These are phyloP conservation scores for Dinocampus coccinellae DNA, from an alignment of 2,888 invertebrate species.

Conservation along the genomic window DNA sequence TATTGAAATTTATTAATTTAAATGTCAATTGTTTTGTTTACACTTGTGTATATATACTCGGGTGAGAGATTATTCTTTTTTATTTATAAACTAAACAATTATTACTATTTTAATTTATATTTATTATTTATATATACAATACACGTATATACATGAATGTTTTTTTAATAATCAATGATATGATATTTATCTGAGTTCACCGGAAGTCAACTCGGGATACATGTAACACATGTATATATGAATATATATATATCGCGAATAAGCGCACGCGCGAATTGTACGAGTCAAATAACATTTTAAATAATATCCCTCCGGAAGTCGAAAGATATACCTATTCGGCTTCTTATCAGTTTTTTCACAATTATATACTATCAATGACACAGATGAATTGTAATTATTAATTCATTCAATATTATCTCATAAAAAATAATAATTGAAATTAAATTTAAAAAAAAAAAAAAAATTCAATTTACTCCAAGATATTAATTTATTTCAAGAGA, in stretches of 20 bases:
- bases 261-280: slow-evolving; percentile 35
- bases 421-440: too few species aligned
- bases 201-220: slow-evolving; percentile 26
- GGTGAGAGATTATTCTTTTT: too few species aligned
- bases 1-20: too few species aligned
- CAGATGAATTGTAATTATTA: too few species aligned
- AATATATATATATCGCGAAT: neutral
- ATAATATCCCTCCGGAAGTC: slow-evolving; percentile 59
- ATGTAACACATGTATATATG: neutral
- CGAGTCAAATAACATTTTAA: slow-evolving; percentile 54
- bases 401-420: neutral
- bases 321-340: slow-evolving; percentile 48
- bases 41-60: too few species aligned
- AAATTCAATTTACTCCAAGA: neutral
- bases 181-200: slow-evolving; percentile 16
- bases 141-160: neutral
- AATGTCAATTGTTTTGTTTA: too few species aligned
- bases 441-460: slow-evolving; percentile 18
- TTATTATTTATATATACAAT: neutral
- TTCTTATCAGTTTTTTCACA: slow-evolving; percentile 53
- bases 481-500: slow-evolving; percentile 19
- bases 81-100: neutral
- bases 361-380: slow-evolving; percentile 49
- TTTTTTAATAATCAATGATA: slow-evolving; percentile 1
- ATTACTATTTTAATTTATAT: neutral